Evolutionary conservation across 1,140 invertebrate genomes (phyloP), one percentile per base, ranked within the genome.

Genomic region (Helicoverpa zea): DNA sequence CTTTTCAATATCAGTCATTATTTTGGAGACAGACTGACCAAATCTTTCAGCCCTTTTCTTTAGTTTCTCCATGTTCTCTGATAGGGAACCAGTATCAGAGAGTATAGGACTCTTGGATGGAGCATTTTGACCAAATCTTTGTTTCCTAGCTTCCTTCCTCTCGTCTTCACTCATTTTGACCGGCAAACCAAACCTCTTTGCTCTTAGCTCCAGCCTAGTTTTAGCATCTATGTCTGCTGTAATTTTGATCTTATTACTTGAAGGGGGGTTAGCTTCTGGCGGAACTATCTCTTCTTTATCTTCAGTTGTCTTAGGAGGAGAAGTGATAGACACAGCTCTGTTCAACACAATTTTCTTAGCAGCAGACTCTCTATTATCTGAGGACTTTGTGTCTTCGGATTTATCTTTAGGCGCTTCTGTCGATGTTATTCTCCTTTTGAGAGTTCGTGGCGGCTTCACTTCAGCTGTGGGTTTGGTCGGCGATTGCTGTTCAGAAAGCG

Each of bases 11-110:
- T 97, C 97, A 54, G 96, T 95, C 92, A 97, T 96, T 35, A 96
- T 94, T 58, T 96, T 96, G 1, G 97, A 97, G n/a, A 97, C 96
- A 12, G 96, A 96, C 16, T 96, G 95, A 3, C 97, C 97, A 95
- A 98, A 98, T 83, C 97, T 95, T 93, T 97, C 97, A 35, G 97
- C 97, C 77, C 97, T 95, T 84, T 97, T 97, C 86, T 97, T 97
- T 2, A 98, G 88, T 35, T 97, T 96, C 58, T 97, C 97, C 13
- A 95, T 23, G 80, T 94, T 93, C 70, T 91, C 90, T 52, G 86
- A 82, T 61, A 96, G 95, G 52, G 95, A 93, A 23, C 95, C 95
- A 75, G 89, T 84, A 91, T 94, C 90, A 77, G 93, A 91, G 64
- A 87, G 85, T 18, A 85, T 80, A 81, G 83, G 70, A 83, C 83